Conservation (phyloP, 2,113 vertebrate species). For the Psilopogon haemacephalus region DNA sequence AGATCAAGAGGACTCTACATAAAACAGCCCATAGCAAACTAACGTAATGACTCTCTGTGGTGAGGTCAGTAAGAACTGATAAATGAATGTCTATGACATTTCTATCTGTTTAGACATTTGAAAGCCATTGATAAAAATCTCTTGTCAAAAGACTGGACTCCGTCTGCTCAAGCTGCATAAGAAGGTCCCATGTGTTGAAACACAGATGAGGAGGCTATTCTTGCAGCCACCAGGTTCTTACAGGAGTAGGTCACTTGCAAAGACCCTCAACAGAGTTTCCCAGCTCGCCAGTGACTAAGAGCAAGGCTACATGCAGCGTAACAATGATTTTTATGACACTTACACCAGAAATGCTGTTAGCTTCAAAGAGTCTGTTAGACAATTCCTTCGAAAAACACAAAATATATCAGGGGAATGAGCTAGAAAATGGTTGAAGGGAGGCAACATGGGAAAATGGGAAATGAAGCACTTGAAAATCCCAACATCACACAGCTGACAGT, state of each 20-base stretch:
- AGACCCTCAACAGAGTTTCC: background rate
- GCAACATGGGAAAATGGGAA: background rate
- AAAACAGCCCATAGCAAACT: conserved; percentile 12
- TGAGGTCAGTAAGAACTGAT: background rate
- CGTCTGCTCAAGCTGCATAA: background rate
- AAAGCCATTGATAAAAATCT: background rate
- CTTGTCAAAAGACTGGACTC: background rate
- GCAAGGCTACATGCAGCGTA: background rate
- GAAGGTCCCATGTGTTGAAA: background rate
- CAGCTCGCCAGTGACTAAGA: background rate
- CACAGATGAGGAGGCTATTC: background rate
- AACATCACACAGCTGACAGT: background rate
- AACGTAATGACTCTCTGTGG: conserved; percentile 19
- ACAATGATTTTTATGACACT: background rate
- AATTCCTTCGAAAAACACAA: background rate
- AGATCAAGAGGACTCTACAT: background rate
- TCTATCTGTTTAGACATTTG: background rate
- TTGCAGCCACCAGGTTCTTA: background rate
- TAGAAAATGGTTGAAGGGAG: background rate
- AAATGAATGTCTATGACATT: background rate
- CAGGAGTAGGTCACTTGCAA: background rate
- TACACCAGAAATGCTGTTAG: background rate
- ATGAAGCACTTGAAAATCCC: background rate
- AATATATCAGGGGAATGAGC: background rate
- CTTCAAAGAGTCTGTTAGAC: background rate